A percentile compares a stretch with the other conserved stretches of the same genome.
Conservation (phyloP, 1,140 invertebrate genomes). For the Caenorhabditis remanei region DNA sequence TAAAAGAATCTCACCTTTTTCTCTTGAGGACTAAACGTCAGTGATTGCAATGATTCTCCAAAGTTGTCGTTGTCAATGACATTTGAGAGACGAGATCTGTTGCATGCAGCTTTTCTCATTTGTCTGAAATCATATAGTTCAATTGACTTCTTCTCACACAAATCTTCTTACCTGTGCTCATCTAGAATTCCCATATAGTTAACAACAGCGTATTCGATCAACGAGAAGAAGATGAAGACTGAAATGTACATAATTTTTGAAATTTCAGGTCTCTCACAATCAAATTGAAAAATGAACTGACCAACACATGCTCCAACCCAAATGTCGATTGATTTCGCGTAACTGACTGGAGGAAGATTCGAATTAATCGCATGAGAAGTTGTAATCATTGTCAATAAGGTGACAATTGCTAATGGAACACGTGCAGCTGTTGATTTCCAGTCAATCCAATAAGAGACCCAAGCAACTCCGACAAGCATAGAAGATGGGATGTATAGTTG, state of each 20-base stretch:
- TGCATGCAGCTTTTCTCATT: constrained; percentile 75
- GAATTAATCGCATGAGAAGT: constrained; percentile 69
- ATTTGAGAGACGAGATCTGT: constrained; percentile 74
- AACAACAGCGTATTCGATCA: constrained; percentile 69
- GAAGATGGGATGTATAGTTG: constrained; percentile 80
- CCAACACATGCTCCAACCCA: constrained; percentile 69
- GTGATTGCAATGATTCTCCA: constrained; percentile 29
- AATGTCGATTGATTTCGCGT: constrained; percentile 70
- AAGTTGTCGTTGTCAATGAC: constrained; percentile 71
- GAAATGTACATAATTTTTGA: neutral
- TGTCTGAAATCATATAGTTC: constrained; percentile 64
- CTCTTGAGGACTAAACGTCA: constrained; percentile 63
- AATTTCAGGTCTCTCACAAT: too few species aligned
- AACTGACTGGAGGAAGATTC: constrained; percentile 67
- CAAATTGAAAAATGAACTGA: neutral
- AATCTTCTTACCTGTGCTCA: constrained; percentile 70
- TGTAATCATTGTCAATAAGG: constrained; percentile 69
- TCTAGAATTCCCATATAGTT: constrained; percentile 76
- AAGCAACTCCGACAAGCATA: constrained; percentile 80
- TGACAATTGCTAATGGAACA: constrained; percentile 70
- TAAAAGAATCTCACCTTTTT: constrained; percentile 53
- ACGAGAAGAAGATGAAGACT: constrained; percentile 69
- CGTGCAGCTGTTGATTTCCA: constrained; percentile 77
- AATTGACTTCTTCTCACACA: neutral
- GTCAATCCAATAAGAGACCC: constrained; percentile 77